Percentiles rank a stretch among this genome's conserved stretches.
These are phyloP conservation scores for Pheosia gnoma DNA, from an alignment of 2,888 invertebrate species.

Conservation along the genomic window DNA sequence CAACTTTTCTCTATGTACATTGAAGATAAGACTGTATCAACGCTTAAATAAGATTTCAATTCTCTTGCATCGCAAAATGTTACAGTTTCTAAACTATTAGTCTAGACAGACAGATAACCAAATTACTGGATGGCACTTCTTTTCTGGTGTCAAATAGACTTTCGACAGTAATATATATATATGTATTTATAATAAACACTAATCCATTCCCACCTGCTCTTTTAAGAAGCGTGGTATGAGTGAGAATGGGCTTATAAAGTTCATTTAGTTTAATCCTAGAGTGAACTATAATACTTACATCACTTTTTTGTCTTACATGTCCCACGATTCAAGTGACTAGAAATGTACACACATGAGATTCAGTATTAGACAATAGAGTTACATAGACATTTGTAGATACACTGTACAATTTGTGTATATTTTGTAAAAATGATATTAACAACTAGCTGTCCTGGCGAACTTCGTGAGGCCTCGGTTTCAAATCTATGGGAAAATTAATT, in stretches of 20 bases:
- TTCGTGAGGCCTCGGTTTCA: no score
- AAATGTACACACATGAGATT: conserved; percentile 45
- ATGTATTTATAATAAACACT: conserved; percentile 12
- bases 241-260: neutral
- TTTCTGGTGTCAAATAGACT: conserved; percentile 56
- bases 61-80: conserved; percentile 83
- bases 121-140: conserved; percentile 76
- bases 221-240: neutral
- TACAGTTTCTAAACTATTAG: conserved; percentile 65
- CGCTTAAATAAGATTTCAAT: conserved; percentile 79
- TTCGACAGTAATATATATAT: conserved; percentile 22
- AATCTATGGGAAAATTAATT: no score
- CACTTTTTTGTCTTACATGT: conserved; percentile 76
- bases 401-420: conserved; percentile 36
- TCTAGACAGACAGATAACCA: conserved; percentile 70
- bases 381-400: conserved; percentile 32
- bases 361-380: conserved; percentile 34
- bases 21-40: conserved; percentile 63
- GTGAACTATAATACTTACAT: conserved; percentile 70
- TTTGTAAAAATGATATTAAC: conserved; percentile 28
- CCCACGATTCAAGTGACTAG: conserved; percentile 56
- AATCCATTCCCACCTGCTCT: neutral
- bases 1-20: conserved; percentile 55
- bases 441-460: no score
- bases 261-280: conserved; percentile 39